Conservation (phyloP, 2,113 vertebrate genomes). For the Sceloporus tristichus region DNA sequence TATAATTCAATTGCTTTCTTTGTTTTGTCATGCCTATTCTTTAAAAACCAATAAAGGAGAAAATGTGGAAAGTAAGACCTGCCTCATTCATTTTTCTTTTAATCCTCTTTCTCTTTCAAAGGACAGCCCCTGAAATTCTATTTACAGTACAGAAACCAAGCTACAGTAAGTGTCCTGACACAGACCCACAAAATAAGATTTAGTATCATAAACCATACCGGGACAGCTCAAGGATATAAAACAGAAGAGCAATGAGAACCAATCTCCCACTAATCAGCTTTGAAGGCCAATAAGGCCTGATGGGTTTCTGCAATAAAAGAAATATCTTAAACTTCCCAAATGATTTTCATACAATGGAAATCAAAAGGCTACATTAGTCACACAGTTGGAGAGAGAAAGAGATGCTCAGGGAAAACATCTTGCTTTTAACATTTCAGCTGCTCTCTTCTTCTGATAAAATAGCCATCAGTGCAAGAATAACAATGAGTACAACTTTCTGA, state of each 20-base stretch:
- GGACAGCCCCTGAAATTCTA: slow-evolving; percentile 28
- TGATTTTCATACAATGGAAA: slow-evolving; percentile 61
- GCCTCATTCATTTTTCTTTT: slow-evolving; percentile 1
- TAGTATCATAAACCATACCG: rapidly evolving
- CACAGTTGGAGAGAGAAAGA: slow-evolving; percentile 26
- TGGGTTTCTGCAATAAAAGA: slow-evolving; percentile 64
- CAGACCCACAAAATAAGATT: slow-evolving; percentile 39
- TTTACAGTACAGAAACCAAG: slow-evolving; percentile 18
- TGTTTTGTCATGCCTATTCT: slow-evolving; percentile 6
- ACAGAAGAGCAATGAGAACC: slow-evolving; percentile 50
- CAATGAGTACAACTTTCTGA: slow-evolving; percentile 58
- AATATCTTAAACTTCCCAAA: slow-evolving; percentile 57
- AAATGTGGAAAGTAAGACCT: slow-evolving; percentile 53
- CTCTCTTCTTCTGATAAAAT: slow-evolving; percentile 62
- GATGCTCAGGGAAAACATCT: slow-evolving; percentile 34
- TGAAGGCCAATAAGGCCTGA: slow-evolving; percentile 58
- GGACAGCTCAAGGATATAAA: slow-evolving; percentile 44
- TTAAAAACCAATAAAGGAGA: slow-evolving; percentile 52
- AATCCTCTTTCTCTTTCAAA: slow-evolving; percentile 29
- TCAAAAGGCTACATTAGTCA: slow-evolving; percentile 68
- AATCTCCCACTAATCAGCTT: slow-evolving; percentile 50
- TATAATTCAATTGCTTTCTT: slow-evolving; percentile 36
- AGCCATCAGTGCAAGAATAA: slow-evolving; percentile 50
- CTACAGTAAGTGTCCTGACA: slow-evolving; percentile 3
- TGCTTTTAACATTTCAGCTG: slow-evolving; percentile 40